Base-by-base conservation (phyloP, 2,888 invertebrate species). In the Rhabditophanes sp. region DNA sequence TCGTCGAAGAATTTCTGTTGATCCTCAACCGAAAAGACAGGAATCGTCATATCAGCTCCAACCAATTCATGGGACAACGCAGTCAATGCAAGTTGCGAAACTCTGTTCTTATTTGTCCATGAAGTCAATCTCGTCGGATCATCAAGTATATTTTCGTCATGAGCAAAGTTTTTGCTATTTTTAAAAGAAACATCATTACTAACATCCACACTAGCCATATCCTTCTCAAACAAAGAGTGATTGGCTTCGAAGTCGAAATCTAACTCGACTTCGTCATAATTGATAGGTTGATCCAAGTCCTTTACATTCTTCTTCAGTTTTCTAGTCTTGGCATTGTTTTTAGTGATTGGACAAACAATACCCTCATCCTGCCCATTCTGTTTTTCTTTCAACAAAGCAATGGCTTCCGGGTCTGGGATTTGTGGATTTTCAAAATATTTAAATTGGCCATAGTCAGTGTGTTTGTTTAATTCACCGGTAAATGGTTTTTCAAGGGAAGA, bases 171-270 rank as follows among this genome's bases (percentile, higher is more conserved):
- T 16, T 42, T 31, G 14, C 48, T 45, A 30, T 42, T 32, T 33
- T 7, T 30, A 15, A n/a, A 7, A 14, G 12, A 1, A 1, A 3
- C 4, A 28, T 27, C 4, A 18, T 27, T 31, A n/a, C 5, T 27
- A 3, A n/a, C 12, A 30, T 9, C 4, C n/a, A 21, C 19, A 30
- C 4, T 20, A 17, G 11, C 12, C n/a, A 11, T 44, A n/a, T 25
- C 22, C 20, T 46, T 50, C 17, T 37, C 30, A 37, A 59, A 59
- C 11, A 59, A 37, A 14, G 48, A 48, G 33, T 54, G 30, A 36
- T 57, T 60, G 8, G 29, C 48, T 21, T 34, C 48, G 35, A 59
- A 59, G 37, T 59, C 59, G 26, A 57, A 59, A 35, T 59, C 59
- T 4, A 41, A 37, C 16, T 51, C 36, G 6, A 59, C 35, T 30